Evolutionary conservation across 2,888 invertebrate species (phyloP).

Genomic region (Drosophila mayaguana): DNA sequence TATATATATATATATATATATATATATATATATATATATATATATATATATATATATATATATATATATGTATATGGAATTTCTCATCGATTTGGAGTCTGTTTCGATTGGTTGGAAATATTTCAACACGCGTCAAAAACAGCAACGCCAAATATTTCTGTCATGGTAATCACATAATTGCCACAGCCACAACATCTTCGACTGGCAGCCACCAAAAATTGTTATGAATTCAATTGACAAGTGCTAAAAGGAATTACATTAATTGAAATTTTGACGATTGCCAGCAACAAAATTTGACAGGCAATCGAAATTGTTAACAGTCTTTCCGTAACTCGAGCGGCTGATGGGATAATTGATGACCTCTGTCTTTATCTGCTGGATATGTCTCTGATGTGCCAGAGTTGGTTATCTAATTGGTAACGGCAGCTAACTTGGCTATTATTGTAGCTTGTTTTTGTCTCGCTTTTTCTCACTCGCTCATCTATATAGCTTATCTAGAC

Average conservation of each 20-base stretch:
- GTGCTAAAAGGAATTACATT: conserved; percentile 37
- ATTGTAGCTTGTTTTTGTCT: not conserved
- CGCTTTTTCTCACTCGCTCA: not conserved
- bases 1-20: too few species aligned
- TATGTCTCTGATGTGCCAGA: not conserved
- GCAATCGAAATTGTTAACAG: conserved; percentile 1
- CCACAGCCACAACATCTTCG: conserved; percentile 1
- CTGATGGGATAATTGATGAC: not conserved
- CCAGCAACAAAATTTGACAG: conserved; percentile 4
- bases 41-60: too few species aligned
- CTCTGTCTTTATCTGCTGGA: not conserved
- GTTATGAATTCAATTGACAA: conserved; percentile 55
- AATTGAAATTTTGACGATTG: conserved; percentile 21
- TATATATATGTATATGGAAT: not conserved
- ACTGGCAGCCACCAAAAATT: conserved; percentile 1
- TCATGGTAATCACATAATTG: conserved; percentile 46
- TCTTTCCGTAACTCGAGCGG: not conserved
- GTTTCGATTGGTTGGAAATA: conserved; percentile 10
- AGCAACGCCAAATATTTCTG: conserved; percentile 9
- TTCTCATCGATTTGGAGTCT: conserved; percentile 10
- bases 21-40: too few species aligned
- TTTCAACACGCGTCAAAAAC: conserved; percentile 30
- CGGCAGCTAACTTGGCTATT: not conserved
- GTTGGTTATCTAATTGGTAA: not conserved
- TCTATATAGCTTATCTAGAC: not conserved